phyloP scores from a whole-genome alignment of 2,888 invertebrate species.

The Ctena decussata region DNA sequence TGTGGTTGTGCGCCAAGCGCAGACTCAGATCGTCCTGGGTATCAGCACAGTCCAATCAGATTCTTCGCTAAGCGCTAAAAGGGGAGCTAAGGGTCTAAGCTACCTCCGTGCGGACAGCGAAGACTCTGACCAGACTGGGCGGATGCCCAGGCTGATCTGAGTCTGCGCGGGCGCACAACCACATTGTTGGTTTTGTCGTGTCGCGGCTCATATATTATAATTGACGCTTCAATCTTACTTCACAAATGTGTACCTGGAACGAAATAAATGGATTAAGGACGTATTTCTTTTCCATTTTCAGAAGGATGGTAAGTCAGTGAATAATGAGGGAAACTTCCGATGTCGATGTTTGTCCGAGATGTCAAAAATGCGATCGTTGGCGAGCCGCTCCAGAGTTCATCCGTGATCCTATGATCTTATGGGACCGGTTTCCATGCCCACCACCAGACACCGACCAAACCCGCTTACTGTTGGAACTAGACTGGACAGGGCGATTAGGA shows the following conservation, averaged over 20 bases:
- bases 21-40: no score
- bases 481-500: conserved; percentile 63
- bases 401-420: conserved; percentile 59
- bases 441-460: conserved; percentile 59
- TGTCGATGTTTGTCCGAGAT: conserved; percentile 58
- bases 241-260: no score
- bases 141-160: background rate
- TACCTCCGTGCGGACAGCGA: no score
- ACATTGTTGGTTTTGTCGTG: no score
- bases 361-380: conserved; percentile 65
- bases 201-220: no score
- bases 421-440: conserved; percentile 66
- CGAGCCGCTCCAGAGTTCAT: conserved; percentile 52
- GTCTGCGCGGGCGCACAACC: no score
- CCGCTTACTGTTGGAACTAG: conserved; percentile 52
- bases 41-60: no score
- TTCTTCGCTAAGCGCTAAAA: no score
- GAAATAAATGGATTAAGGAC: no score
- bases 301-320: background rate
- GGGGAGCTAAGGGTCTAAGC: no score
- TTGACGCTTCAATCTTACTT: no score
- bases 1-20: no score
- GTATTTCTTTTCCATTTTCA: background rate
- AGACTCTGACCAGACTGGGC: background rate
- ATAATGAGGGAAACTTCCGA: conserved; percentile 43